phyloP scores from a whole-genome alignment of 1,140 invertebrate genomes.

The Atta texana region DNA sequence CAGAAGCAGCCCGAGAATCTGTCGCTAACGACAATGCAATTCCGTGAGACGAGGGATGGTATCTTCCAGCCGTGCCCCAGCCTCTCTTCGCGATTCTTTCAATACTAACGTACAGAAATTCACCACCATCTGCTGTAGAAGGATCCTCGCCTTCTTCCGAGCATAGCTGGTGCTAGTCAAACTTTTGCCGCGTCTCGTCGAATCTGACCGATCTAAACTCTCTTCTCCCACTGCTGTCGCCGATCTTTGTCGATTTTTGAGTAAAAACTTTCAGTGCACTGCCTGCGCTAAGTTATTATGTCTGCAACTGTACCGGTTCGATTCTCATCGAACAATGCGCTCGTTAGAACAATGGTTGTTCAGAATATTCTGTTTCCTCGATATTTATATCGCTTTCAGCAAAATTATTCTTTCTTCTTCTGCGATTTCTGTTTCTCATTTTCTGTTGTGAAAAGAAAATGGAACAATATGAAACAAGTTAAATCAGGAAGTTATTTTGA shows the following conservation, averaged over 20 bases:
- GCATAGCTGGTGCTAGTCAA: slow-evolving; percentile 20
- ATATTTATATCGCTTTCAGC: slow-evolving; percentile 29
- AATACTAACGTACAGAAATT: slow-evolving; percentile 24
- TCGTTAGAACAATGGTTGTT: slow-evolving; percentile 38
- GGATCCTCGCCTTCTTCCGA: background rate
- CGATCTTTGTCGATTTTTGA: background rate
- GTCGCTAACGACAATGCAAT: slow-evolving; percentile 68
- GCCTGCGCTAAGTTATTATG: slow-evolving; percentile 21
- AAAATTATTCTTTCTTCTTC: background rate
- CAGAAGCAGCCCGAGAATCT: slow-evolving; percentile 52
- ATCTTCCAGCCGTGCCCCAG: slow-evolving; percentile 12
- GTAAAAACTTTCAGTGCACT: slow-evolving; percentile 30
- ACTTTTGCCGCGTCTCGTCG: slow-evolving; percentile 28
- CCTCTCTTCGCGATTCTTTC: slow-evolving; percentile 21
- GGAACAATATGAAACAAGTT: background rate
- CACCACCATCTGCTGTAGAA: background rate
- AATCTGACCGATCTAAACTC: background rate
- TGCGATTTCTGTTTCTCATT: slow-evolving; percentile 5
- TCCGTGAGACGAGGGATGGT: slow-evolving; percentile 20
- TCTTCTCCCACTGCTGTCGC: background rate
- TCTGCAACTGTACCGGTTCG: background rate
- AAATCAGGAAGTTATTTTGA: background rate
- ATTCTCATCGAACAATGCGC: slow-evolving; percentile 7
- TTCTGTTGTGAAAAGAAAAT: background rate
- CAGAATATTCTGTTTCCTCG: background rate